These are phyloP conservation scores for Dromas ardeola DNA, from an alignment of 2,113 vertebrate species.

Conservation along the genomic window DNA sequence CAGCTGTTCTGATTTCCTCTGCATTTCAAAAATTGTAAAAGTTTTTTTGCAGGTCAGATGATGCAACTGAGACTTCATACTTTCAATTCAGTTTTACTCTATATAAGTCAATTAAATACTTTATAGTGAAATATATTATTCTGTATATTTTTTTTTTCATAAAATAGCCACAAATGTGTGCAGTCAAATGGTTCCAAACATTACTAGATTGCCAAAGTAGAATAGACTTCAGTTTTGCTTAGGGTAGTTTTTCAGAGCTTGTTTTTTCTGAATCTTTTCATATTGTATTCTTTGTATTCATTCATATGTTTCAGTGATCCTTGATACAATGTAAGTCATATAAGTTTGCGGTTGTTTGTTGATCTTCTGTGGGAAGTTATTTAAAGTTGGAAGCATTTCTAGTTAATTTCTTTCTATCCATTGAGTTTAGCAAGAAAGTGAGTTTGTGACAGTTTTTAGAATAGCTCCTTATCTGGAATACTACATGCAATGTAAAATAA, in stretches of 20 bases:
- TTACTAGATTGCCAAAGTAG: not conserved
- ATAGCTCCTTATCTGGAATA: not conserved
- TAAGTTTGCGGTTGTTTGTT: not conserved
- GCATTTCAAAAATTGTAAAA: not conserved
- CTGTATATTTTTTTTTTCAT: not conserved
- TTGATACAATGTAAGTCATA: not conserved
- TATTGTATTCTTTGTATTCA: not conserved
- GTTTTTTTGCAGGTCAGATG: not conserved
- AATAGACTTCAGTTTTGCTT: not conserved
- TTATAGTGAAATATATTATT: not conserved
- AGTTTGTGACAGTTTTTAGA: slow-evolving; percentile 31
- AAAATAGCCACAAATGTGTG: not conserved
- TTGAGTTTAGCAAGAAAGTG: not conserved
- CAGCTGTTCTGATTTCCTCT: not conserved
- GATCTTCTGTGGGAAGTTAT: not conserved
- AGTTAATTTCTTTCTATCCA: slow-evolving; percentile 21
- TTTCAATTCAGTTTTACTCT: not conserved
- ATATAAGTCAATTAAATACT: not conserved
- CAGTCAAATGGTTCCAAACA: not conserved
- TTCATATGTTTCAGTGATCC: not conserved
- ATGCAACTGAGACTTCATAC: not conserved
- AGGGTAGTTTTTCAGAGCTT: not conserved
- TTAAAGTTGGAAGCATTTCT: not conserved
- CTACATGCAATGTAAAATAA: not conserved
- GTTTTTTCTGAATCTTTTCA: not conserved